Base-by-base conservation (phyloP, 2,888 invertebrate species). In the Frankliniella intonsa region DNA sequence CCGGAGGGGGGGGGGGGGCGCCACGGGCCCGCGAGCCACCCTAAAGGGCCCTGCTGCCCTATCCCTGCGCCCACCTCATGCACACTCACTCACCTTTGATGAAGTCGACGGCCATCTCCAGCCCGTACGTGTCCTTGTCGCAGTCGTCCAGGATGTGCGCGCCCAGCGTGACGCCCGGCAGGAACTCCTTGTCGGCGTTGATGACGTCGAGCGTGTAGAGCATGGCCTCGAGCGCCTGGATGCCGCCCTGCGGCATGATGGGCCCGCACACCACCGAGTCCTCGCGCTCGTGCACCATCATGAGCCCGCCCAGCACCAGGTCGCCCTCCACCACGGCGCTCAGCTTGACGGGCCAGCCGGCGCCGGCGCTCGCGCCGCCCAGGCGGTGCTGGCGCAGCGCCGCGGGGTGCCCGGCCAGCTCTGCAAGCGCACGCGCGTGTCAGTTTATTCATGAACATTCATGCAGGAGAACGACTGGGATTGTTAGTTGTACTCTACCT, bases 51-150 rank as follows among this genome's bases (percentile, higher is more conserved):
- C n/a, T n/a, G n/a, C n/a, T n/a, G n/a, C n/a, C n/a, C 3, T 38
- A 38, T 38, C 38, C 3, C 38, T 38, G 38, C 38, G 55, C 62
- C 5, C 7, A 19, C n/a, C 19, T 62, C 19, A 17, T 14, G 17
- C n/a, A 10, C 22, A n/a, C 92, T 90, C 89, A n/a, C 92, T 90
- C 89, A 97, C 97, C 97, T 93, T 97, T 95, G 84, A 97, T 97
- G 88, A 97, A 97, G 88, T 97, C 97, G n/a, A 97, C 95, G 17
- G 97, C 96, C 93, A 97, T 97, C 88, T 97, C 97, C 84, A 97
- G 90, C 0, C 97, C 97, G 86, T 97, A 97, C 0, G 97, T 97
- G 87, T 97, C 97, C 88, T 96, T 95, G 90, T 97, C 97, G 88
- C 97, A 97, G 88, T 97, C 97, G 87, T 97, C 97, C 83, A 97